phyloP scores from a whole-genome alignment of 2,888 invertebrate species.

The Dasysyrphus tricinctus region DNA sequence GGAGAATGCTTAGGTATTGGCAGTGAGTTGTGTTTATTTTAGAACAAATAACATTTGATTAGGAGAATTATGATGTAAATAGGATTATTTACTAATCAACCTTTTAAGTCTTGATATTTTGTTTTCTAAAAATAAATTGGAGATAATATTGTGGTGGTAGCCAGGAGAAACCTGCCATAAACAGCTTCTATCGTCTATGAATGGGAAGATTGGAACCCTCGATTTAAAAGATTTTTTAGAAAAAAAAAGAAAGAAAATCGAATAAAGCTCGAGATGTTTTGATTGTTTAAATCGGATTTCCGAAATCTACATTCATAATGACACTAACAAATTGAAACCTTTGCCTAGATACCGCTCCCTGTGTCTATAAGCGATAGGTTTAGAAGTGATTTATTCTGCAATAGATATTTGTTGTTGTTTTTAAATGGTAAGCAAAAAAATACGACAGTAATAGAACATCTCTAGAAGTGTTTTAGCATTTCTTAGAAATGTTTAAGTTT shows the following conservation, averaged over 20 bases:
- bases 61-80: conserved; percentile 36
- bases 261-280: no score
- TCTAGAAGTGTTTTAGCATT: no score
- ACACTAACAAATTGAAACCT: no score
- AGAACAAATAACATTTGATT: conserved; percentile 36
- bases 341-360: no score
- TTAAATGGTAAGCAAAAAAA: no score
- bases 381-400: no score
- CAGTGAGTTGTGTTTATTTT: conserved; percentile 18
- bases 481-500: no score
- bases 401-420: no score
- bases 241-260: background rate
- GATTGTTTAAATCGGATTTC: no score
- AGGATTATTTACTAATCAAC: conserved; percentile 39
- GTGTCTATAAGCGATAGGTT: no score
- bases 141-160: conserved; percentile 11
- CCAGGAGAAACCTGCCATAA: conserved; percentile 11
- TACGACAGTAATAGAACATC: no score
- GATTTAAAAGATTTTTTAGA: background rate
- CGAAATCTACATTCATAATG: no score
- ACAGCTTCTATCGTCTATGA: background rate
- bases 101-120: conserved; percentile 24
- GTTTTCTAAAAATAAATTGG: conserved; percentile 2
- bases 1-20: background rate
- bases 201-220: fast-evolving